These are phyloP conservation scores for Ptyas mucosa DNA, from an alignment of 2,113 vertebrate genomes.

Conservation along the genomic window DNA sequence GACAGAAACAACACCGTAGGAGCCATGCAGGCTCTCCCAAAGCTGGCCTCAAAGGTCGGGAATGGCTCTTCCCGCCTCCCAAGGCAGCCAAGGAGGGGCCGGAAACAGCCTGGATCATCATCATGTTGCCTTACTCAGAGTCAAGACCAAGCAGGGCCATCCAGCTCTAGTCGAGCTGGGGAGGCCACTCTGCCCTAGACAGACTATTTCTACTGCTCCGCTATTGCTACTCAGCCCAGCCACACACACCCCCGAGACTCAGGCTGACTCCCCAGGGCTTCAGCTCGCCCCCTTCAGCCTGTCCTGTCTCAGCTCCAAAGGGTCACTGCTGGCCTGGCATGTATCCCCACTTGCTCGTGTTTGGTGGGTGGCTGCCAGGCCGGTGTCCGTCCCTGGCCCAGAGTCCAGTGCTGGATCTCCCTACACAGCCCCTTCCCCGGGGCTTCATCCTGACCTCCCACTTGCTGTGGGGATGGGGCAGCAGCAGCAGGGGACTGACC, in stretches of 20 bases:
- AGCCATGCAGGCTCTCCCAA: not conserved
- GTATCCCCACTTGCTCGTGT: not conserved
- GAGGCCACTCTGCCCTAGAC: not conserved
- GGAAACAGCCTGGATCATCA: not conserved
- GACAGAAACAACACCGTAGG: not conserved
- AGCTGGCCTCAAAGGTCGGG: not conserved
- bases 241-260: not conserved
- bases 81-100: not conserved
- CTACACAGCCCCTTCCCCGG: not conserved
- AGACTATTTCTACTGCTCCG: not conserved
- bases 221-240: not conserved
- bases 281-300: not conserved
- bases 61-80: not conserved
- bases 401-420: not conserved
- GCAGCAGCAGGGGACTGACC: constrained; percentile 32
- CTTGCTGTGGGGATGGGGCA: not conserved
- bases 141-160: not conserved
- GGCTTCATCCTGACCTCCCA: not conserved
- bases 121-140: not conserved
- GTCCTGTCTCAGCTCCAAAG: not conserved
- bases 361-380: not conserved
- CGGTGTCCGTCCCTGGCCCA: not conserved
- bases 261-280: not conserved
- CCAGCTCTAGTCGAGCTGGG: not conserved
- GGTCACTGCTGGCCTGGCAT: not conserved